Percentiles rank a stretch among this genome's conserved stretches.
phyloP scores from a whole-genome alignment of 2,888 invertebrate genomes.

The Cheilosia grossa region DNA sequence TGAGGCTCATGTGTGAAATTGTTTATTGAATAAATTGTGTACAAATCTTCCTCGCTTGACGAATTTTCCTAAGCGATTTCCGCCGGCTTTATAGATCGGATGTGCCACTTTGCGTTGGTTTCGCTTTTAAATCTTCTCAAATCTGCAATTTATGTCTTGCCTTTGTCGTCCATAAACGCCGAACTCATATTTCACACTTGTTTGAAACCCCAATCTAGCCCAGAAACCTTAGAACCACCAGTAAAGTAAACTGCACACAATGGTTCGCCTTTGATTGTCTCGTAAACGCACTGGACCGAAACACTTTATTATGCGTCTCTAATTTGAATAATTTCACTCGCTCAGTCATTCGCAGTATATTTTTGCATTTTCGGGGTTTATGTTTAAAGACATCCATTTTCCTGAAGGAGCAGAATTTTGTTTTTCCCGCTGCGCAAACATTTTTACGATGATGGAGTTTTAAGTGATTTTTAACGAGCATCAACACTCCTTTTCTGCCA shows the following conservation, averaged over 20 bases:
- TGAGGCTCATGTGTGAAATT: no score
- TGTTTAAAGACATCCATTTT: slow-evolving; percentile 20
- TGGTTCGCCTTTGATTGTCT: slow-evolving; percentile 42
- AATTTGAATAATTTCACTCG: slow-evolving; percentile 49
- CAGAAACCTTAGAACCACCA: neutral
- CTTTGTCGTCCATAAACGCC: neutral
- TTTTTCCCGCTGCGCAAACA: slow-evolving; percentile 23
- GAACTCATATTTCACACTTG: slow-evolving; percentile 29
- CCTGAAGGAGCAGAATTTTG: slow-evolving; percentile 33
- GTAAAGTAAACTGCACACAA: slow-evolving; percentile 1
- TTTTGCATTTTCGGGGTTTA: slow-evolving; percentile 37
- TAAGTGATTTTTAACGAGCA: slow-evolving; percentile 72
- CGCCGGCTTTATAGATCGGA: no score
- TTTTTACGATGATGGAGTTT: slow-evolving; percentile 71
- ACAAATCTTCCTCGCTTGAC: no score
- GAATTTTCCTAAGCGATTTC: neutral
- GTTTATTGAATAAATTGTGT: no score
- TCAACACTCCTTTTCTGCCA: slow-evolving; percentile 36
- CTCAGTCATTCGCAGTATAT: slow-evolving; percentile 28
- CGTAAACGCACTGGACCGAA: slow-evolving; percentile 58
- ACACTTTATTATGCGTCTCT: slow-evolving; percentile 42
- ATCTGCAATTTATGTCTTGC: neutral
- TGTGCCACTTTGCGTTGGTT: no score
- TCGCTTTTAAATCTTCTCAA: neutral
- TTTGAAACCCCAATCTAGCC: slow-evolving; percentile 11